Conservation (phyloP, 2,113 vertebrate genomes). For the Chauna torquata region DNA sequence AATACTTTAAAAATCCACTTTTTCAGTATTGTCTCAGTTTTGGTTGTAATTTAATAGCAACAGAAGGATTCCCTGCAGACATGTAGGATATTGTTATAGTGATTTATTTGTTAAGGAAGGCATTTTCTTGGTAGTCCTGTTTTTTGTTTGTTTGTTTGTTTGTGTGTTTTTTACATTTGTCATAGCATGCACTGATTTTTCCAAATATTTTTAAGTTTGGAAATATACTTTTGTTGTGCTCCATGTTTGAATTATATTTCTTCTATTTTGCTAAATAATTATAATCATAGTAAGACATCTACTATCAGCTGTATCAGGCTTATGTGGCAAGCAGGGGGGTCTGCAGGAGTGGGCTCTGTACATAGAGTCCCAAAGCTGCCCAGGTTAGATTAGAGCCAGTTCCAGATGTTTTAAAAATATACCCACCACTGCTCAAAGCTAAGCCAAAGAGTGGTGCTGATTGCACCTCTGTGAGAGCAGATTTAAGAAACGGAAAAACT, state of each 20-base stretch:
- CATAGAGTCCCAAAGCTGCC: too few relatives aligned
- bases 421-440: too few relatives aligned
- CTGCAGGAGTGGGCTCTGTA: too few relatives aligned
- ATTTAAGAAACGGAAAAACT: too few relatives aligned
- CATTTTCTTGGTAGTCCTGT: not conserved
- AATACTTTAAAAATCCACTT: not conserved
- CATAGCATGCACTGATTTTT: not conserved
- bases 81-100: not conserved
- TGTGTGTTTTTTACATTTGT: not conserved
- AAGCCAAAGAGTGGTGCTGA: too few relatives aligned
- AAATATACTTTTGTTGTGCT: not conserved
- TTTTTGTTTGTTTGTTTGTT: not conserved
- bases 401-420: too few relatives aligned
- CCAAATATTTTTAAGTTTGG: not conserved
- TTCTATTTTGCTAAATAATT: not conserved
- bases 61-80: not conserved
- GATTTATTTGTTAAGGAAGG: not conserved
- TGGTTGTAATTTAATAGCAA: not conserved
- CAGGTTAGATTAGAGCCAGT: too few relatives aligned
- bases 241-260: not conserved
- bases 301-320: too few relatives aligned
- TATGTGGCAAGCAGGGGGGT: too few relatives aligned
- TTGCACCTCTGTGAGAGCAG: too few relatives aligned
- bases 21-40: not conserved
- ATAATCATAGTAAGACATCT: not conserved